phyloP scores from a whole-genome alignment of 2,797 vertebrate genomes.

The Streptopelia turtur region DNA sequence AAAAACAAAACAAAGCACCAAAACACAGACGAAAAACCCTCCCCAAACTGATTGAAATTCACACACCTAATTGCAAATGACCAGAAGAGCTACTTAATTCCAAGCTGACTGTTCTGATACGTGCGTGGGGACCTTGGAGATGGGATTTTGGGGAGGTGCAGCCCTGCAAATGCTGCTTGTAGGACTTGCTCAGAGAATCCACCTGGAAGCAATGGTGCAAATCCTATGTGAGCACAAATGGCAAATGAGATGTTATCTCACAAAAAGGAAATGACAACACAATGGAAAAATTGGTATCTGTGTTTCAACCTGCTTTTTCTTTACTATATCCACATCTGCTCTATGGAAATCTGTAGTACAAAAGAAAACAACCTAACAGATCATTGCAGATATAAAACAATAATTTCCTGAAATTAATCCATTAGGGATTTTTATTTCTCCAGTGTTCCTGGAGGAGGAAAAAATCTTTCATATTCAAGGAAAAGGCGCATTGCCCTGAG shows the following conservation, averaged over 20 bases:
- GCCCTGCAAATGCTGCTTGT: neutral
- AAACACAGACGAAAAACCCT: too few species aligned
- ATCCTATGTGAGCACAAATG: accelerated
- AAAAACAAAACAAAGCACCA: neutral
- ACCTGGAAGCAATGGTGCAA: neutral
- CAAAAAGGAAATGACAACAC: neutral
- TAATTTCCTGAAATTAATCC: neutral
- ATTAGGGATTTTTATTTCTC: neutral
- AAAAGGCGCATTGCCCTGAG: neutral
- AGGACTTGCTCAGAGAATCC: neutral
- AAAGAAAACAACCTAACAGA: neutral
- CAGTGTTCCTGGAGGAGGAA: neutral
- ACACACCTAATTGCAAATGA: neutral
- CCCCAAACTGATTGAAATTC: too few species aligned
- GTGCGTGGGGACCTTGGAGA: accelerated
- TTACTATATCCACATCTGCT: neutral
- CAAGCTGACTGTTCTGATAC: accelerated
- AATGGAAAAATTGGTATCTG: neutral
- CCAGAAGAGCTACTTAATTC: too few species aligned
- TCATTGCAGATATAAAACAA: neutral
- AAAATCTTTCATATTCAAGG: neutral
- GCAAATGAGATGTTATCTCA: neutral
- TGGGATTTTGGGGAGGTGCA: neutral
- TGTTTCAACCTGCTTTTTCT: neutral
- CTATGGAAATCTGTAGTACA: accelerated